A percentile compares a stretch with the other conserved stretches of the same genome.
These are phyloP conservation scores for Tupaia chinensis DNA, from an alignment of 2,113 vertebrate genomes.

Conservation along the genomic window DNA sequence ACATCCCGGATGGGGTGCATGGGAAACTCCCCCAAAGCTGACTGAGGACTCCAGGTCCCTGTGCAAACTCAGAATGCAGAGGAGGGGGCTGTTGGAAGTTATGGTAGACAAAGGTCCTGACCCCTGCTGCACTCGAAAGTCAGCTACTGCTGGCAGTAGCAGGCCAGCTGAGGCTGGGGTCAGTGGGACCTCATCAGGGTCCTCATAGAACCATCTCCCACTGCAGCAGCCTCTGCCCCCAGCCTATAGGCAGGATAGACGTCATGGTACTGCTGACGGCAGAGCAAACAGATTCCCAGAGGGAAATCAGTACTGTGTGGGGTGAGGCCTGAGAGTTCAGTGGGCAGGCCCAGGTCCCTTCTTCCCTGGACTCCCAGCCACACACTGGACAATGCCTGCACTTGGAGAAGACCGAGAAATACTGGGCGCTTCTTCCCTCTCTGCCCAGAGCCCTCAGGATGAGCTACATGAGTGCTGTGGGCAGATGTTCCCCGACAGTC, in stretches of 20 bases:
- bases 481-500: not conserved
- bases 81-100: not conserved
- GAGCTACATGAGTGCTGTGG: rapidly evolving
- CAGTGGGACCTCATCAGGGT: not conserved
- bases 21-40: not conserved
- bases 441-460: not conserved
- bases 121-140: too few species aligned
- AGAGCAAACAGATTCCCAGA: not conserved
- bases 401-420: rapidly evolving
- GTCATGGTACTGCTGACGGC: too few species aligned
- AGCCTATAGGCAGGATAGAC: not conserved
- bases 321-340: not conserved
- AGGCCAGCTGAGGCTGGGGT: not conserved
- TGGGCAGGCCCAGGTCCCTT: not conserved
- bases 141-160: not conserved
- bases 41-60: not conserved
- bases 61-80: not conserved
- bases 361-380: not conserved
- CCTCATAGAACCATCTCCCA: not conserved
- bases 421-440: rapidly evolving
- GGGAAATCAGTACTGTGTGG: not conserved
- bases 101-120: not conserved
- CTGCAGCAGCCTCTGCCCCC: not conserved
- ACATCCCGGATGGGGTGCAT: not conserved
- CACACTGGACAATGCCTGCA: not conserved